These are phyloP conservation scores for Orycteropus afer DNA, from an alignment of 2,113 vertebrate species.

Conservation along the genomic window DNA sequence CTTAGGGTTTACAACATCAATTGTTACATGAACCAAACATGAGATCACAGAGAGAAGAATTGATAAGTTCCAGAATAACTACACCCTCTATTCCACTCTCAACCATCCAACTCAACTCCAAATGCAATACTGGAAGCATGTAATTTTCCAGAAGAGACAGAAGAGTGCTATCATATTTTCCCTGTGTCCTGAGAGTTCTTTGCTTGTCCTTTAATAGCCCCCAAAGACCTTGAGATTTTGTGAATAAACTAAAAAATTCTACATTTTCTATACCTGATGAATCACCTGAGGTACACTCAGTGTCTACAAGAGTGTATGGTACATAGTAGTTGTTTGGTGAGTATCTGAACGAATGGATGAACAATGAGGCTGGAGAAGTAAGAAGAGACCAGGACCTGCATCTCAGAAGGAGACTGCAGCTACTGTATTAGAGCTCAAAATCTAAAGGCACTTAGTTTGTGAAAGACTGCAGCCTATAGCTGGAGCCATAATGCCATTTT, in stretches of 20 bases:
- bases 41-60: not conserved
- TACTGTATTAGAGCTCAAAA: too few relatives aligned
- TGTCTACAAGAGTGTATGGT: not conserved
- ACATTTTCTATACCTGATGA: not conserved
- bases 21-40: not conserved
- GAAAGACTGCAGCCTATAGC: too few relatives aligned
- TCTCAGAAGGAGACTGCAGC: not conserved
- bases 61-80: not conserved
- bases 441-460: too few relatives aligned
- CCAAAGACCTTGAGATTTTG: not conserved
- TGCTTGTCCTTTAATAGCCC: not conserved
- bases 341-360: not conserved
- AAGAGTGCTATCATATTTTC: not conserved
- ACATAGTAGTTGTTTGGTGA: not conserved
- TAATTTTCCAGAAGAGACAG: not conserved
- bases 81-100: not conserved
- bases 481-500: too few relatives aligned
- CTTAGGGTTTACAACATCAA: not conserved
- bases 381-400: not conserved
- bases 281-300: not conserved
- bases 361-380: not conserved
- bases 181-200: not conserved
- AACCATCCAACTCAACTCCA: not conserved
- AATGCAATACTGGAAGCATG: not conserved
- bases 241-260: not conserved